These are phyloP conservation scores for Endotricha flammealis DNA, from an alignment of 2,888 invertebrate genomes.

Conservation along the genomic window DNA sequence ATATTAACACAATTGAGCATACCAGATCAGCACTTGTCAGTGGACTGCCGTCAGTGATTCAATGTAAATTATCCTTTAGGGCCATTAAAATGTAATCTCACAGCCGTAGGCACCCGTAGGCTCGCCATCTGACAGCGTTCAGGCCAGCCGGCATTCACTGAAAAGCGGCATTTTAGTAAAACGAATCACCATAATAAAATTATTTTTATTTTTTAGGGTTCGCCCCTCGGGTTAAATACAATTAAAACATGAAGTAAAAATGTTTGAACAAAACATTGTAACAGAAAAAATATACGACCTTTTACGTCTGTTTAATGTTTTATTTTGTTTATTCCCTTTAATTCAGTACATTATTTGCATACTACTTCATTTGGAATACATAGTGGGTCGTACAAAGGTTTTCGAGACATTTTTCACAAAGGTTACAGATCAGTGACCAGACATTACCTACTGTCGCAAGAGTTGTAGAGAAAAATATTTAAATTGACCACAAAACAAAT, in stretches of 20 bases:
- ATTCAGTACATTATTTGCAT: too few relatives aligned
- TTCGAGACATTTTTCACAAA: too few relatives aligned
- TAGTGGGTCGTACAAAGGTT: too few relatives aligned
- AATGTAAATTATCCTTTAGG: conserved; percentile 12
- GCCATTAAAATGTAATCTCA: conserved; percentile 20
- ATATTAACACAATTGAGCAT: too few relatives aligned
- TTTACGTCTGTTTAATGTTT: not conserved
- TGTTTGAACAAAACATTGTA: conserved; percentile 4
- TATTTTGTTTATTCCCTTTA: conserved; percentile 4
- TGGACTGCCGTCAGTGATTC: too few relatives aligned
- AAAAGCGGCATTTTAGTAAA: not conserved
- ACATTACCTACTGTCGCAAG: too few relatives aligned
- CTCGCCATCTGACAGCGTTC: conserved; percentile 13
- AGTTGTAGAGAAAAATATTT: too few relatives aligned
- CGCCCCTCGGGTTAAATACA: conserved; percentile 8
- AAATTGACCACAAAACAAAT: too few relatives aligned
- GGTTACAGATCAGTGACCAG: too few relatives aligned
- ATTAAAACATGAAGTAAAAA: conserved; percentile 5
- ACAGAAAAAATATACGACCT: not conserved
- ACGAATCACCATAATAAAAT: conserved; percentile 8
- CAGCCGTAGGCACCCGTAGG: not conserved
- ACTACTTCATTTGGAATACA: too few relatives aligned
- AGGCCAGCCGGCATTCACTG: not conserved
- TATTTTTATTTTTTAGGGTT: conserved; percentile 7
- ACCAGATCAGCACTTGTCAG: too few relatives aligned